phyloP scores from a whole-genome alignment of 2,888 invertebrate genomes.

The Drosophila nr. perissopoda region DNA sequence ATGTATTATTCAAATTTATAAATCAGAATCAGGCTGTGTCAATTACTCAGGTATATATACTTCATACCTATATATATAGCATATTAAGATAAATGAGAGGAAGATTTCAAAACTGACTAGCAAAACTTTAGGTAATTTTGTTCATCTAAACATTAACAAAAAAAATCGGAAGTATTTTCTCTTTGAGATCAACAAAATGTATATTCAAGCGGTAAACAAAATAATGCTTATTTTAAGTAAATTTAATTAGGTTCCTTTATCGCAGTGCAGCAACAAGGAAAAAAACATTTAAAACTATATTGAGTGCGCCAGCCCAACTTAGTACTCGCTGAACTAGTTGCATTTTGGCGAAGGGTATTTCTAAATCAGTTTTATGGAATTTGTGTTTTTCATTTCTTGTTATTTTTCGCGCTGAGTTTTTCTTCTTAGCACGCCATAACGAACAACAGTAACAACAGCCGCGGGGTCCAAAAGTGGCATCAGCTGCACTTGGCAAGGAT shows the following conservation, averaged over 20 bases:
- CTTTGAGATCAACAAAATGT: too few relatives aligned
- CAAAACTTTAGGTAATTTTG: too few relatives aligned
- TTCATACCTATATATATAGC: not conserved
- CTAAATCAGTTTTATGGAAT: conserved; percentile 6
- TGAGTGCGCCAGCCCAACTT: not conserved
- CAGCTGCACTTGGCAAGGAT: conserved; percentile 75
- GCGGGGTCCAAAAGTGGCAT: conserved; percentile 75
- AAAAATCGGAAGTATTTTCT: too few relatives aligned
- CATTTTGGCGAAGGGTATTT: conserved; percentile 23
- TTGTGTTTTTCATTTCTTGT: conserved; percentile 24
- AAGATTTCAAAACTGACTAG: too few relatives aligned
- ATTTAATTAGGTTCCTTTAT: not conserved
- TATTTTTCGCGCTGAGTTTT: conserved; percentile 41
- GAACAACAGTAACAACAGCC: conserved; percentile 41
- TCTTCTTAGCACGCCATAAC: conserved; percentile 61
- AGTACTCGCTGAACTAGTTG: not conserved
- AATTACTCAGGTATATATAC: not conserved
- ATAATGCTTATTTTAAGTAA: not conserved
- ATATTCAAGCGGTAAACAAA: too few relatives aligned
- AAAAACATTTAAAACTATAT: not conserved
- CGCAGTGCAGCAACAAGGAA: too few relatives aligned
- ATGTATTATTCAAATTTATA: not conserved
- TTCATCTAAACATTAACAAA: too few relatives aligned
- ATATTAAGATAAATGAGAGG: too few relatives aligned
- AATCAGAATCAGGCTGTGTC: too few relatives aligned